phyloP scores from a whole-genome alignment of 2,113 vertebrate species.

The Hypanus sabinus region DNA sequence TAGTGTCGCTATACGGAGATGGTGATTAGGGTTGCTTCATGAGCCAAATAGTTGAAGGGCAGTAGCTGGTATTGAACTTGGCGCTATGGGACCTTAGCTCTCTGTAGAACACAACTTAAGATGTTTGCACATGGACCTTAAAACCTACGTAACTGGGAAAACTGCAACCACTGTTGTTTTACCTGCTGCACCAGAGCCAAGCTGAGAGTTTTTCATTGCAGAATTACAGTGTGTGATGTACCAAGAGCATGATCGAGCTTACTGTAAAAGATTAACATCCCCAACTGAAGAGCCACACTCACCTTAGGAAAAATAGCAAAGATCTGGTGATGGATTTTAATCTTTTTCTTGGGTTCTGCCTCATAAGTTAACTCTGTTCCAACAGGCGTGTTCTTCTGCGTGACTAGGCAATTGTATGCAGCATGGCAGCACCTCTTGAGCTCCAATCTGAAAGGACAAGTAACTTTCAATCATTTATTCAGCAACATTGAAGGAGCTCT shows the following conservation, averaged over 20 bases:
- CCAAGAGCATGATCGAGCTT: background rate
- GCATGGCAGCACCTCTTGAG: constrained; percentile 51
- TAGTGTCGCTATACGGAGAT: too few relatives aligned
- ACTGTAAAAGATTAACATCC: background rate
- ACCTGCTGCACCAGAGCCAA: background rate
- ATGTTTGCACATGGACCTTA: too few relatives aligned
- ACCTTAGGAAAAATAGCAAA: constrained; percentile 59
- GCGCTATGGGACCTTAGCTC: too few relatives aligned
- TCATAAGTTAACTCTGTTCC: constrained; percentile 56
- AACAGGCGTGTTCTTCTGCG: constrained; percentile 56
- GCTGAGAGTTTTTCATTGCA: background rate
- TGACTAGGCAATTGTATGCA: constrained; percentile 51
- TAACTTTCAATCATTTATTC: background rate
- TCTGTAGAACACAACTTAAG: too few relatives aligned
- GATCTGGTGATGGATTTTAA: constrained; percentile 50
- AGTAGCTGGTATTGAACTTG: too few relatives aligned
- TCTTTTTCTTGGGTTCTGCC: constrained; percentile 50
- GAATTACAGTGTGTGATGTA: background rate
- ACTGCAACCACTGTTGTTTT: background rate
- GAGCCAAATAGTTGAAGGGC: too few relatives aligned
- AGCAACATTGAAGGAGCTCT: background rate
- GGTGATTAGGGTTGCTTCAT: too few relatives aligned
- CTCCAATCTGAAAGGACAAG: constrained; percentile 45
- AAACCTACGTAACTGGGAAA: background rate
- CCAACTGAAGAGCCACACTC: background rate